Evolutionary conservation across 2,113 vertebrate genomes (phyloP), one percentile per base, ranked within the genome.

Genomic region (Channa argus): DNA sequence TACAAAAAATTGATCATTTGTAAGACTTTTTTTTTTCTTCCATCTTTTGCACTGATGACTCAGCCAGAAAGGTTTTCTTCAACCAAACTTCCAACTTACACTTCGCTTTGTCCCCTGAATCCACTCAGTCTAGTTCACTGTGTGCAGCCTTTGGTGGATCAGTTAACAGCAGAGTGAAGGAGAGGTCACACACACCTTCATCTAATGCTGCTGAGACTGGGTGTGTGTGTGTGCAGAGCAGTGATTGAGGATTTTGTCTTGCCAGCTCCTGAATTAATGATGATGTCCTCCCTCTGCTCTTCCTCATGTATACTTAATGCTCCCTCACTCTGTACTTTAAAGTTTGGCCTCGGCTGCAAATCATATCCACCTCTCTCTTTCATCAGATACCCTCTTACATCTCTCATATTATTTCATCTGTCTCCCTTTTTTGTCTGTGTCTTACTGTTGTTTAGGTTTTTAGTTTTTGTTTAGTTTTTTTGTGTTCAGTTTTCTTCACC

Each of bases 261-360:
- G 36, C 77, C 74, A 81, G 52, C 80, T 87, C 62, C 5, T 92
- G 83, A 90, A 91, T 91, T 84, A 90, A 88, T 88, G 78, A 89
- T 93, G 85, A 85, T 44, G 80, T 84, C 85, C 84, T 91, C 83
- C 69, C 80, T 71, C 74, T 67, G 64, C 82, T 83, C 75, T 75
- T 88, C 71, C 79, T 87, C 87, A 91, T 92, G 83, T 51, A 90
- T 91, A 66, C 84, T 88, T 91, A 68, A 89, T 92, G 72, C 52
- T 74, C 53, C 46, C 37, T 54, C 66, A 50, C 38, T 68, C 38
- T 83, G 41, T 13, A 45, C 44, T 49, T 51, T 56, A 45, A 74
- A 75, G 74, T 79, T 64, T 8, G 11, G 50, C 60, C 74, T 76
- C 5, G 0, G 63, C 69, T 73, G 45, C 45, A 44, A 64, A 74